Evolutionary conservation across 23 tunicate genomes (phyloP).

Genomic region (Styela clava): DNA sequence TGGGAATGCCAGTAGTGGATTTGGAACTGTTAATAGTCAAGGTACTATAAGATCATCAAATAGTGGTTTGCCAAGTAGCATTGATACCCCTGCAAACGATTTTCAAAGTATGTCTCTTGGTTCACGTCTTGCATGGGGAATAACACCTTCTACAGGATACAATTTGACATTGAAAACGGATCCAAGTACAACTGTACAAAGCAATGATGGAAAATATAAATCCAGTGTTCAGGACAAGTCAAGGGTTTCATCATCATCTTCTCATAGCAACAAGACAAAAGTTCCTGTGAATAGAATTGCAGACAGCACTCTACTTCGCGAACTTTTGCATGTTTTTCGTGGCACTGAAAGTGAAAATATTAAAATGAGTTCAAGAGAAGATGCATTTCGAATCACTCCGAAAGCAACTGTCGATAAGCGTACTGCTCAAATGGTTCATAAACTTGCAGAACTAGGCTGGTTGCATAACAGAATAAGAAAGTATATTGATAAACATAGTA

Average conservation of each 20-base stretch:
- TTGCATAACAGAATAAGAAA: conserved; percentile 71
- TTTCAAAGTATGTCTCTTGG: conserved; percentile 15
- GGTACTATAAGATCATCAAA: neutral
- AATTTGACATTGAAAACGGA: neutral
- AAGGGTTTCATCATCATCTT: neutral
- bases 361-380: conserved; percentile 64
- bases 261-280: neutral
- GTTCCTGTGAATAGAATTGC: neutral
- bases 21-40: conserved; percentile 52
- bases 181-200: neutral
- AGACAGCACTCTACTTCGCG: conserved; percentile 44
- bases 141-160: conserved; percentile 38
- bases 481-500: conserved; percentile 42
- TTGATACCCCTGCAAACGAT: neutral
- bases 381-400: conserved; percentile 55
- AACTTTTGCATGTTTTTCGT: conserved; percentile 76
- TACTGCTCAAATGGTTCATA: conserved; percentile 44
- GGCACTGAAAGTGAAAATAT: conserved; percentile 77
- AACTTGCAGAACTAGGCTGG: conserved; percentile 81
- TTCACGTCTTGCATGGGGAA: conserved; percentile 58
- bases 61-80: neutral
- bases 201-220: no score
- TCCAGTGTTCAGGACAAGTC: neutral
- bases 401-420: conserved; percentile 52
- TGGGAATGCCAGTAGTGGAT: conserved; percentile 52